Conservation (phyloP, 1,140 invertebrate genomes). For the Penaeus japonicus region DNA sequence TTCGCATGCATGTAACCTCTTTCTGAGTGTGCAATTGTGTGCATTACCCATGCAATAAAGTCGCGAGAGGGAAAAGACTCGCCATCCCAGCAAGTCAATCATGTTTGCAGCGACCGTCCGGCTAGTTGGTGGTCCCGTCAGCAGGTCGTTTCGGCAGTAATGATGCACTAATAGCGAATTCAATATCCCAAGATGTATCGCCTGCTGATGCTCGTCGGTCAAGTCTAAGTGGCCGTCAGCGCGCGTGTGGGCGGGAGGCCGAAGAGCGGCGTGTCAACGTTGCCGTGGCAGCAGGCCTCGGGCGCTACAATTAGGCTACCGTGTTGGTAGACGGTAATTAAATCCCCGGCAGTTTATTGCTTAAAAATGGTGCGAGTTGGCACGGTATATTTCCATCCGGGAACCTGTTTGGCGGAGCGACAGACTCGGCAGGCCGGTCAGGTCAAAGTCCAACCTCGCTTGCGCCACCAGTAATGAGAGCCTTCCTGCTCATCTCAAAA, state of each 20-base stretch:
- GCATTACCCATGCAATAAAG: no score
- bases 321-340: constrained; percentile 29
- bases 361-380: constrained; percentile 1
- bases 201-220: no score
- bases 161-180: no score
- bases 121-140: no score
- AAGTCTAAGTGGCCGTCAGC: not conserved
- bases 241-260: not conserved
- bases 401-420: constrained; percentile 1
- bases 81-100: no score
- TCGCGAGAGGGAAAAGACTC: no score
- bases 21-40: no score
- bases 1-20: no score
- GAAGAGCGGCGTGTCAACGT: not conserved
- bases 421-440: not conserved
- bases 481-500: no score
- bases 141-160: no score
- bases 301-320: constrained; percentile 36
- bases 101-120: no score
- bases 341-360: constrained; percentile 31
- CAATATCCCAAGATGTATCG: no score
- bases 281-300: not conserved
- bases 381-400: not conserved
- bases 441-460: not conserved
- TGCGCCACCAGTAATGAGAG: not conserved